Conservation (phyloP, 2,888 invertebrate genomes). For the Augochlorella aurata region DNA sequence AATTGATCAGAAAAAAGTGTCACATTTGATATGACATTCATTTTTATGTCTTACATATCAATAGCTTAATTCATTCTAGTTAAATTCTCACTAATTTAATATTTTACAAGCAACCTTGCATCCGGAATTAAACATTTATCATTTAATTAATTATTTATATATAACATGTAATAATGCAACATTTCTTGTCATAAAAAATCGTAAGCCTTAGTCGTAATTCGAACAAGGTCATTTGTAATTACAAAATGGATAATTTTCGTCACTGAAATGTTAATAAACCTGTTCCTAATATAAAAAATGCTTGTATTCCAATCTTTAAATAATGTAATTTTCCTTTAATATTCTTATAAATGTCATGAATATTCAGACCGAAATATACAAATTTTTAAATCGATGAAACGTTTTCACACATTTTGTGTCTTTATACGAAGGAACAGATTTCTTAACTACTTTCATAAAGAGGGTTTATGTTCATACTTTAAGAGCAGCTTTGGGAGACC, state of each 20-base stretch:
- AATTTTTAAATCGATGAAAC: slow-evolving; percentile 44
- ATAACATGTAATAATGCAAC: slow-evolving; percentile 75
- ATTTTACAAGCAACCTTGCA: slow-evolving; percentile 76
- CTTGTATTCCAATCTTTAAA: slow-evolving; percentile 25
- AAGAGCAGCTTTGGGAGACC: slow-evolving; percentile 79
- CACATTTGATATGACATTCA: slow-evolving; percentile 56
- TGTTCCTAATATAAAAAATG: slow-evolving; percentile 58
- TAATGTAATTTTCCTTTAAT: neutral
- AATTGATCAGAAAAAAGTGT: slow-evolving; percentile 44
- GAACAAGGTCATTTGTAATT: slow-evolving; percentile 72
- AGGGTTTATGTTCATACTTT: slow-evolving; percentile 74
- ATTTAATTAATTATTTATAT: slow-evolving; percentile 69
- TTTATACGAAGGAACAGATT: slow-evolving; percentile 67
- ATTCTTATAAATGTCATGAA: slow-evolving; percentile 18
- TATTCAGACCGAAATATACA: slow-evolving; percentile 35
- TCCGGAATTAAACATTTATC: slow-evolving; percentile 75
- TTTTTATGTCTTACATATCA: slow-evolving; percentile 45
- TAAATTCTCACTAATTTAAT: slow-evolving; percentile 68
- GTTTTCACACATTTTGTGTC: slow-evolving; percentile 25
- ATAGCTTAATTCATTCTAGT: slow-evolving; percentile 63
- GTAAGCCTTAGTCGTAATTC: slow-evolving; percentile 73
- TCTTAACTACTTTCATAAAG: slow-evolving; percentile 61
- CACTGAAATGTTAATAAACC: slow-evolving; percentile 65
- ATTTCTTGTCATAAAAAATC: slow-evolving; percentile 74
- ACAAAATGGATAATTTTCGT: slow-evolving; percentile 67